phyloP scores from a whole-genome alignment of 2,113 vertebrate genomes.

The Sakesphorus luctuosus region DNA sequence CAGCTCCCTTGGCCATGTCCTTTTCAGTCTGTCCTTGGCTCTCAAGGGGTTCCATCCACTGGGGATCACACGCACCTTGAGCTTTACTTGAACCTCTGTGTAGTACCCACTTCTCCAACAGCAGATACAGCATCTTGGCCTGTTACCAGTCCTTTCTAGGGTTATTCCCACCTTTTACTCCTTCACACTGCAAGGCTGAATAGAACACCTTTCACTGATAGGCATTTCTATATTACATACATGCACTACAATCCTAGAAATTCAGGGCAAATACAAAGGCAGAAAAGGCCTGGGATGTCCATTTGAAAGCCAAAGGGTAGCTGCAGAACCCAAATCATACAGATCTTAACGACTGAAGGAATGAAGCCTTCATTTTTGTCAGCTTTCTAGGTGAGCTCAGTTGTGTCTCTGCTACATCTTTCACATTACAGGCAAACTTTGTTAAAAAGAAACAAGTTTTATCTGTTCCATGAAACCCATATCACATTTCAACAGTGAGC shows the following conservation, averaged over 20 bases:
- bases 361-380: not conserved
- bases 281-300: not conserved
- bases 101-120: not conserved
- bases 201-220: not conserved
- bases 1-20: not conserved
- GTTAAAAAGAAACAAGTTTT: not conserved
- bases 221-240: not conserved
- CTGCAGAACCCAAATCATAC: not conserved
- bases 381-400: not conserved
- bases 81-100: not conserved
- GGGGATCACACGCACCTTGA: rapidly evolving
- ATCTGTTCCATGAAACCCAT: not conserved
- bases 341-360: not conserved
- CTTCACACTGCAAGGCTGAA: not conserved
- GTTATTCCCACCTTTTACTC: not conserved
- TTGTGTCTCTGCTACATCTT: not conserved
- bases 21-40: not conserved
- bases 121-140: not conserved
- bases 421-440: not conserved
- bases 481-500: not conserved
- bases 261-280: not conserved
- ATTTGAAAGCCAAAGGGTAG: not conserved
- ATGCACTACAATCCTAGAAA: not conserved
- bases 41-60: not conserved
- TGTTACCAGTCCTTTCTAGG: not conserved